phyloP scores from a whole-genome alignment of 2,797 vertebrate species.

The Discoglossus pictus region DNA sequence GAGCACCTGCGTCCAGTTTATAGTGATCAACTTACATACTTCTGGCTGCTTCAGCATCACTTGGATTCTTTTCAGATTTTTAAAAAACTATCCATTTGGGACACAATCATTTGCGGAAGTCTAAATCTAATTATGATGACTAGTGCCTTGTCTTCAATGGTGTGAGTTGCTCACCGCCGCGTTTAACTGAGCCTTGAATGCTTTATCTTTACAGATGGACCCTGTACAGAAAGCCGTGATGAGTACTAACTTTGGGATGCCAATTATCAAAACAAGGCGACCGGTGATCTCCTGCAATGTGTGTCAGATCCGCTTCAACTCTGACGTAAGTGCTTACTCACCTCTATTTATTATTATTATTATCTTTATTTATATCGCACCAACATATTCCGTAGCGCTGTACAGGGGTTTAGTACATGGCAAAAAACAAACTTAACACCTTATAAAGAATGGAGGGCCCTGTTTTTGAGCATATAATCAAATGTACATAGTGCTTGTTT shows the following conservation, averaged over 20 bases:
- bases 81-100: neutral
- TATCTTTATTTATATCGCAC: too few species aligned
- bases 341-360: neutral
- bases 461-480: too few species aligned
- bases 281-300: conserved; percentile 93
- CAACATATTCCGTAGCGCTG: too few species aligned
- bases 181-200: conserved; percentile 20
- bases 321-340: conserved; percentile 75
- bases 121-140: neutral
- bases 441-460: too few species aligned
- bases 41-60: conserved; percentile 18
- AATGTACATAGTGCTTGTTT: too few species aligned
- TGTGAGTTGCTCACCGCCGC: conserved; percentile 10
- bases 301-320: conserved; percentile 95
- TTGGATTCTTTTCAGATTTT: conserved; percentile 10
- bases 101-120: conserved; percentile 16
- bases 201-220: conserved; percentile 81
- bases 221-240: conserved; percentile 90
- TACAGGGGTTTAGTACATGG: too few species aligned
- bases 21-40: neutral
- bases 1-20: conserved; percentile 32
- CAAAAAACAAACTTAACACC: too few species aligned
- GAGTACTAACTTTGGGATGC: conserved; percentile 86
- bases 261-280: conserved; percentile 83
- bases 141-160: neutral